These are phyloP conservation scores for Monochamus alternatus DNA, from an alignment of 2,888 invertebrate species.

Conservation along the genomic window DNA sequence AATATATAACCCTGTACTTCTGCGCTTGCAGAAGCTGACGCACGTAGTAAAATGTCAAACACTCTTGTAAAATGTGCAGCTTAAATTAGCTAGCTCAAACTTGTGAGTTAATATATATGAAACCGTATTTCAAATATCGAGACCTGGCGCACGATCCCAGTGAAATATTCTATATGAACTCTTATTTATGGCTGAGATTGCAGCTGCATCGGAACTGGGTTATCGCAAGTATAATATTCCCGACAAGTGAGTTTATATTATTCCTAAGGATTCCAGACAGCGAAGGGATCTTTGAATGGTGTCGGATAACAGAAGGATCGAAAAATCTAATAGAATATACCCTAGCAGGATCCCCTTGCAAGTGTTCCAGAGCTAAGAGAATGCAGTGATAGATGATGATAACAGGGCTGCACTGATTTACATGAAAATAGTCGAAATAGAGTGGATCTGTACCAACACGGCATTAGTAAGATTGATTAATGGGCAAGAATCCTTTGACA, in stretches of 20 bases:
- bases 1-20: too few species aligned
- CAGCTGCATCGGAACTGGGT: conserved; percentile 32
- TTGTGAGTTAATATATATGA: background rate
- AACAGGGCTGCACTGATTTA: conserved; percentile 58
- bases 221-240: conserved; percentile 32
- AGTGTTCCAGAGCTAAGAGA: background rate
- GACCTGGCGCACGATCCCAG: conserved; percentile 3
- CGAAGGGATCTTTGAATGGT: background rate
- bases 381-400: conserved; percentile 79
- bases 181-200: conserved; percentile 29
- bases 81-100: too few species aligned
- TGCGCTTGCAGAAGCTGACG: too few species aligned
- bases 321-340: conserved; percentile 63
- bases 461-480: conserved; percentile 60
- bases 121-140: conserved; percentile 21
- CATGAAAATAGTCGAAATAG: conserved; percentile 56
- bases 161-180: conserved; percentile 22
- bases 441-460: conserved; percentile 53
- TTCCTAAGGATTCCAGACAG: conserved; percentile 18
- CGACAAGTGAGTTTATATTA: conserved; percentile 35
- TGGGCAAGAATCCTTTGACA: conserved; percentile 55
- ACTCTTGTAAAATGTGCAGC: too few species aligned
- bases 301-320: background rate
- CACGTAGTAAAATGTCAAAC: too few species aligned
- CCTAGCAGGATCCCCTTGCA: conserved; percentile 69